Evolutionary conservation across 1,140 invertebrate genomes (phyloP).

Genomic region (Cyphomyrmex costatus): DNA sequence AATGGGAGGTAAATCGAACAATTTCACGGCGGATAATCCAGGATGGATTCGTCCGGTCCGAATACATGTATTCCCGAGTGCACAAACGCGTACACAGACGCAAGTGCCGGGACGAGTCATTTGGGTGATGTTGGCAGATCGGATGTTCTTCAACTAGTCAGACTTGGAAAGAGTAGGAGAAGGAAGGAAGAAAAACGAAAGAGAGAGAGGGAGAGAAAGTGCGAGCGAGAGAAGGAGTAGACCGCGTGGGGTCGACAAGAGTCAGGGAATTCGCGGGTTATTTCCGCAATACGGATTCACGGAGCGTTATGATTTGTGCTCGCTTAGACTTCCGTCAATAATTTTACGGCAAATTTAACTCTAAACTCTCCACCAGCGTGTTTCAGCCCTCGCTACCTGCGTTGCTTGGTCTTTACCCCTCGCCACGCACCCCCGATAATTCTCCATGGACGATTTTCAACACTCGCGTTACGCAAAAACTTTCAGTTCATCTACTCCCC

Average conservation of each 20-base stretch:
- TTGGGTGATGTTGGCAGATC: constrained; percentile 78
- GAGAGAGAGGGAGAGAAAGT: neutral
- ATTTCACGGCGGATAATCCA: constrained; percentile 84
- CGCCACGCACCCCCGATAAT: constrained; percentile 46
- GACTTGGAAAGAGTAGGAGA: constrained; percentile 25
- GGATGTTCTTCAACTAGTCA: constrained; percentile 65
- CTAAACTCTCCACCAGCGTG: constrained; percentile 73
- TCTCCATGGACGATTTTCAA: constrained; percentile 60
- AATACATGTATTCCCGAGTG: constrained; percentile 29
- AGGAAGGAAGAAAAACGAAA: constrained; percentile 6
- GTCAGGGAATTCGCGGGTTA: constrained; percentile 52
- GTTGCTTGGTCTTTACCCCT: neutral
- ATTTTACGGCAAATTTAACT: constrained; percentile 86
- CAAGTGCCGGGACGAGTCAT: constrained; percentile 70
- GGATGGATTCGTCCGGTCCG: constrained; percentile 74
- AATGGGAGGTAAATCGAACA: constrained; percentile 83
- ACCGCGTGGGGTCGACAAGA: constrained; percentile 47
- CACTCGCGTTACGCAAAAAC: constrained; percentile 63
- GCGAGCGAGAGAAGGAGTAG: constrained; percentile 41
- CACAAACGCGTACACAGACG: constrained; percentile 3
- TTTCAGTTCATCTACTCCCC: constrained; percentile 68
- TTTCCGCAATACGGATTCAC: constrained; percentile 82
- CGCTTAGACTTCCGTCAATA: constrained; percentile 85
- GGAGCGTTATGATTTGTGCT: constrained; percentile 85
- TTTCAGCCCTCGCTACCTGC: constrained; percentile 30